phyloP scores from a whole-genome alignment of 2,888 invertebrate species.

The Acleris emargana region DNA sequence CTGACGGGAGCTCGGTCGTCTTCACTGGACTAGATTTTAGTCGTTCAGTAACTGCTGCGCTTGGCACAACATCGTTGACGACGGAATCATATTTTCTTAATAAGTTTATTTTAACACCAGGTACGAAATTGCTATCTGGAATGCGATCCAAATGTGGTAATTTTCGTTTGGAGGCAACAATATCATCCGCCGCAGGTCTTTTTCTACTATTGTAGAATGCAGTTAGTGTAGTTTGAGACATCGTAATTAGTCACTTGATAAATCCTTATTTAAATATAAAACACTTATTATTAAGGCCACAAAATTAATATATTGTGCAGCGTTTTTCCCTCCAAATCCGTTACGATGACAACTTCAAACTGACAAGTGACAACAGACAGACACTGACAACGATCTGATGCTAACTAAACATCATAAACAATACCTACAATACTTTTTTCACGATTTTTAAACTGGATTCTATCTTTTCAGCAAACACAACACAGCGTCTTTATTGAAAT shows the following conservation, averaged over 20 bases:
- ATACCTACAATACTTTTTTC: not conserved
- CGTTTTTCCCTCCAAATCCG: conserved; percentile 56
- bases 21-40: not conserved
- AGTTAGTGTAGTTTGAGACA: conserved; percentile 91
- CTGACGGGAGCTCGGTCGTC: conserved; percentile 6
- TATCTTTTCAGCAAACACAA: not conserved
- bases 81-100: conserved; percentile 45
- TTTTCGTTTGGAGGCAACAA: conserved; percentile 80
- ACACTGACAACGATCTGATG: not conserved
- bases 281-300: not conserved
- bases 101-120: conserved; percentile 45
- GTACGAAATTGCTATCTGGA: conserved; percentile 53
- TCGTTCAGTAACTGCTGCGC: conserved; percentile 1
- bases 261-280: conserved; percentile 9
- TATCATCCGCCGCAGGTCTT: conserved; percentile 88
- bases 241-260: conserved; percentile 49
- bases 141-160: conserved; percentile 60
- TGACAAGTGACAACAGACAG: conserved; percentile 19
- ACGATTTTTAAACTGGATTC: not conserved
- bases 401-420: conserved; percentile 15
- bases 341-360: conserved; percentile 28
- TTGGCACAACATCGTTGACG: conserved; percentile 33
- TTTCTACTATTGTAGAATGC: conserved; percentile 91
- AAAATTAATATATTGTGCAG: conserved; percentile 13
- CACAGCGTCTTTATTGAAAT: not conserved